Percentiles rank a stretch among this genome's conserved stretches.
Evolutionary conservation across 2,888 invertebrate genomes (phyloP).

Genomic region (Synergus laeviventris): DNA sequence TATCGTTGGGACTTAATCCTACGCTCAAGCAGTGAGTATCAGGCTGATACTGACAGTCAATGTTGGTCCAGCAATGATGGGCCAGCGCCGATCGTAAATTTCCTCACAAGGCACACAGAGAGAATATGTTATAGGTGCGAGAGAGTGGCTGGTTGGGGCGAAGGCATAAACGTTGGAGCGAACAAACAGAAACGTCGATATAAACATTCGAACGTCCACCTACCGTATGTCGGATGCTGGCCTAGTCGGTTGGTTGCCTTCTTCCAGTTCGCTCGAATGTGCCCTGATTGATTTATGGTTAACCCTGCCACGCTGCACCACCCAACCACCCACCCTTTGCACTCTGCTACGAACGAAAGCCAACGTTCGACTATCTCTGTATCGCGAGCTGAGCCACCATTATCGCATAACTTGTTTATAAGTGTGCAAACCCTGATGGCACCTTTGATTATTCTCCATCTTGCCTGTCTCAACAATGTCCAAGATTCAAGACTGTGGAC

Average conservation of each 20-base stretch:
- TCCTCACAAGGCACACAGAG: conserved; percentile 34
- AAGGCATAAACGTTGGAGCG: conserved; percentile 58
- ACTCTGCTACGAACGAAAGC: conserved; percentile 43
- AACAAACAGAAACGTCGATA: conserved; percentile 64
- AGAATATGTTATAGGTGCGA: conserved; percentile 28
- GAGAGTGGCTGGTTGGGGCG: conserved; percentile 27
- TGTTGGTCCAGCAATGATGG: conserved; percentile 30
- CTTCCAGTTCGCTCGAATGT: conserved; percentile 51
- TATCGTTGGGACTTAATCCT: conserved; percentile 4
- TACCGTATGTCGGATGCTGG: conserved; percentile 49
- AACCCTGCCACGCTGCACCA: conserved; percentile 63
- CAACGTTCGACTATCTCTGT: conserved; percentile 51
- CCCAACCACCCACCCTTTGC: conserved; percentile 56
- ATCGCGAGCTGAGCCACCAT: conserved; percentile 60
- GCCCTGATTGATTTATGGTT: conserved; percentile 69
- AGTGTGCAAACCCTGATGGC: conserved; percentile 7
- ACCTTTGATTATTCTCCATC: conserved; percentile 23
- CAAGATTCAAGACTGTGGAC: no score
- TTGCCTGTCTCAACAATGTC: not conserved
- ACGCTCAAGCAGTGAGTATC: conserved; percentile 18
- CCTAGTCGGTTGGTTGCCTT: conserved; percentile 43
- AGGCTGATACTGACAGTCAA: conserved; percentile 23
- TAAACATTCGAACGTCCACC: conserved; percentile 61
- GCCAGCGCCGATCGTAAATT: conserved; percentile 27
- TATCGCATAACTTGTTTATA: conserved; percentile 56